Percentiles rank a stretch among this genome's conserved stretches.
phyloP scores from a whole-genome alignment of 2,797 vertebrate genomes.

The Valencia hispanica region DNA sequence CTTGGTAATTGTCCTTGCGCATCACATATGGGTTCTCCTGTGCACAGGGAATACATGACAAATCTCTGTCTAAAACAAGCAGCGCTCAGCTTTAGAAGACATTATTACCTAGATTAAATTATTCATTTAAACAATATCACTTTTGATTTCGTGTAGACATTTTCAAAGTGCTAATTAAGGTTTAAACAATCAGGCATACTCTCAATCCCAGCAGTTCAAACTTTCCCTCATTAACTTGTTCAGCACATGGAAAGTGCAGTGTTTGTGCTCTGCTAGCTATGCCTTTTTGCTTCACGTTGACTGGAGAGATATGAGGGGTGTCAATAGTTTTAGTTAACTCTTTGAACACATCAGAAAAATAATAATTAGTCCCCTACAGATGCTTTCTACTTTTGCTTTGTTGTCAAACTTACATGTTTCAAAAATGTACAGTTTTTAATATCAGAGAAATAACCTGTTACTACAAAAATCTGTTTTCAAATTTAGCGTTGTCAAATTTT shows the following conservation, averaged over 20 bases:
- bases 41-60: conserved; percentile 24
- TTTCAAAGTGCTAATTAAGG: conserved; percentile 6
- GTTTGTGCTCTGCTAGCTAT: conserved; percentile 3
- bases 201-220: conserved; percentile 3
- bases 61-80: conserved; percentile 16
- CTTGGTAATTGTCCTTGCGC: conserved; percentile 89
- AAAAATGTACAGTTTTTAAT: not conserved
- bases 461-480: too few relatives aligned
- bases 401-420: not conserved
- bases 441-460: not conserved
- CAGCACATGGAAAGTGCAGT: not conserved
- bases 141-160: conserved; percentile 15
- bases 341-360: not conserved
- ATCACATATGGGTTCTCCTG: conserved; percentile 95
- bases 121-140: not conserved
- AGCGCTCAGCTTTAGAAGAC: conserved; percentile 1
- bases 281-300: not conserved
- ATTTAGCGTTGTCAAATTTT: too few relatives aligned
- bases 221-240: not conserved
- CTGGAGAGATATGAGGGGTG: not conserved
- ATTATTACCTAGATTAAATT: conserved; percentile 11
- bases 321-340: not conserved
- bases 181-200: not conserved
- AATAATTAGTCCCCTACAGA: too few relatives aligned
- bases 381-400: not conserved